Evolutionary conservation across 2,797 vertebrate species (phyloP).

Genomic region (Megalops cyprinoides): DNA sequence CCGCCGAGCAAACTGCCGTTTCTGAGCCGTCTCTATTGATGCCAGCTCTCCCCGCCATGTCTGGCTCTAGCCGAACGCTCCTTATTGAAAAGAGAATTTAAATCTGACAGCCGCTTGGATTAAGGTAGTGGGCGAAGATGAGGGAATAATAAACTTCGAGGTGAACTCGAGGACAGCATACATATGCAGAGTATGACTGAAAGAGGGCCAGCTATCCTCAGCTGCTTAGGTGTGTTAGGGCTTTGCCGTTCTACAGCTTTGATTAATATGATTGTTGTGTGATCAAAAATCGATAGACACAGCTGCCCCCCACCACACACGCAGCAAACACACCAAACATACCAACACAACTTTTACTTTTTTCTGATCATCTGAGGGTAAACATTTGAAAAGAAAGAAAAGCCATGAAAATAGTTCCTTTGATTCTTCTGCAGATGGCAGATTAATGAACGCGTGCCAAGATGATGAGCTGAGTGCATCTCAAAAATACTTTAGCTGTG

Average conservation of each 20-base stretch:
- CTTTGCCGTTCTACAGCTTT: no score
- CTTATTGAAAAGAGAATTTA: slow-evolving; percentile 71
- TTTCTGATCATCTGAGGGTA: no score
- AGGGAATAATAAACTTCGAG: slow-evolving; percentile 65
- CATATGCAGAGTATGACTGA: slow-evolving; percentile 43
- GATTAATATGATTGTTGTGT: not conserved
- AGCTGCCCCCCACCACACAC: not conserved
- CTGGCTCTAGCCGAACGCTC: slow-evolving; percentile 63
- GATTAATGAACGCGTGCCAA: no score
- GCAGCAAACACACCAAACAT: not conserved
- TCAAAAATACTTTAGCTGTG: no score
- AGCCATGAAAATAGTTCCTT: not conserved
- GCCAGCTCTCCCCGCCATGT: slow-evolving; percentile 32
- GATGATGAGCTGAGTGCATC: no score
- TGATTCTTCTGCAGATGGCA: no score
- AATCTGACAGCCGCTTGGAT: slow-evolving; percentile 77
- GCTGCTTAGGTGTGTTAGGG: not conserved
- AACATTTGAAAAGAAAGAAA: no score
- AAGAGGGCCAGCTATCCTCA: slow-evolving; percentile 46
- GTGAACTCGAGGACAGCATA: slow-evolving; percentile 73
- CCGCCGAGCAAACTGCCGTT: slow-evolving; percentile 50
- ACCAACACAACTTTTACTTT: no score
- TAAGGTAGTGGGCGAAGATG: slow-evolving; percentile 65
- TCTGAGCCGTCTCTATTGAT: slow-evolving; percentile 63
- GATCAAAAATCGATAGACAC: not conserved